Evolutionary conservation across 92 coral and sea anemone species (phyloP).

Genomic region (Scolanthus callimorphus): DNA sequence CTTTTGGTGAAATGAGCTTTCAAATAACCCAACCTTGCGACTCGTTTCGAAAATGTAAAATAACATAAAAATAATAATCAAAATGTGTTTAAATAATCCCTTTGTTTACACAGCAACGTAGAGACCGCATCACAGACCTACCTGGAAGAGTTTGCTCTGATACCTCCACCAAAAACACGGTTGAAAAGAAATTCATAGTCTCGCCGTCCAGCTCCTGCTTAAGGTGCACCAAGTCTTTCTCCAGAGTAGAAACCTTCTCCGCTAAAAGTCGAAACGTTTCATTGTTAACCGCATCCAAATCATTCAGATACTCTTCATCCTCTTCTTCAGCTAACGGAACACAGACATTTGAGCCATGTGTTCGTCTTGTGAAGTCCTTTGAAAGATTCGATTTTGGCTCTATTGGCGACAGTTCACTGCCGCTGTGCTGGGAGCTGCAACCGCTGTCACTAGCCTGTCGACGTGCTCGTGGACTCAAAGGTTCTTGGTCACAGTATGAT

Average conservation of each 20-base stretch:
- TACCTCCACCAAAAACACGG: slow-evolving; percentile 66
- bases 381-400: slow-evolving; percentile 23
- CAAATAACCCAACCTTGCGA: no score
- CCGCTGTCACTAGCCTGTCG: slow-evolving; percentile 82
- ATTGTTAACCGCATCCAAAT: slow-evolving; percentile 25
- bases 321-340: slow-evolving; percentile 84
- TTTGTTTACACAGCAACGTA: no score
- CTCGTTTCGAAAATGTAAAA: no score
- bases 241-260: slow-evolving; percentile 58
- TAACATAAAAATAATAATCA: no score
- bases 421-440: slow-evolving; percentile 76
- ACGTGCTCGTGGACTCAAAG: slow-evolving; percentile 58
- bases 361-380: slow-evolving; percentile 23
- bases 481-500: slow-evolving; percentile 78
- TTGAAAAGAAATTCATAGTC: slow-evolving; percentile 70
- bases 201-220: slow-evolving; percentile 74
- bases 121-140: background rate
- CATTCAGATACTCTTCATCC: slow-evolving; percentile 49
- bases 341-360: slow-evolving; percentile 30
- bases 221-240: slow-evolving; percentile 59
- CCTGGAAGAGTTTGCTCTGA: slow-evolving; percentile 47
- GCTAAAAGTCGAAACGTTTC: slow-evolving; percentile 51
- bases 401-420: slow-evolving; percentile 53
- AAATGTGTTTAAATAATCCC: no score
- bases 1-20: no score